Evolutionary conservation across 1,140 invertebrate species (phyloP).

Genomic region (Aphaenogaster ashmeadi): DNA sequence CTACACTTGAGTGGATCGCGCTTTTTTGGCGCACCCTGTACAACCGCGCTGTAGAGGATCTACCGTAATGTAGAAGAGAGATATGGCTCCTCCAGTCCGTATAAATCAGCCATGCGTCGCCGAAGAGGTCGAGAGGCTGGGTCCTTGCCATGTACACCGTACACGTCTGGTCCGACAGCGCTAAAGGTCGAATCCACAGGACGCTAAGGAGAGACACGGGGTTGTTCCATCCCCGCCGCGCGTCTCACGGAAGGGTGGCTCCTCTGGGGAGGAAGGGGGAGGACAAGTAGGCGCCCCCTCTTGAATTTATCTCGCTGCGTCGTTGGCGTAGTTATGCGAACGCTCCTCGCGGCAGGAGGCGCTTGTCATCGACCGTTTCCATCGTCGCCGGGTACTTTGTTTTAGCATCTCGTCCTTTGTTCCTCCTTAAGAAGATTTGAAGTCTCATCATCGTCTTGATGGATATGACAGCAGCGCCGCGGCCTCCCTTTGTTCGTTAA

Average conservation of each 20-base stretch:
- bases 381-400: slow-evolving; percentile 22
- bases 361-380: slow-evolving; percentile 59
- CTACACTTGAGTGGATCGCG: background rate
- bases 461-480: slow-evolving; percentile 18
- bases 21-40: slow-evolving; percentile 40
- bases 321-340: slow-evolving; percentile 64
- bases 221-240: slow-evolving; percentile 19
- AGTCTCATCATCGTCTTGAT: slow-evolving; percentile 12
- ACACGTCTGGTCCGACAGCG: slow-evolving; percentile 60
- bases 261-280: background rate
- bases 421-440: slow-evolving; percentile 45
- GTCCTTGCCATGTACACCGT: slow-evolving; percentile 51
- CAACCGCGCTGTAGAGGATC: background rate
- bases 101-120: slow-evolving; percentile 80
- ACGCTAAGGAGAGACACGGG: slow-evolving; percentile 48
- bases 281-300: slow-evolving; percentile 33
- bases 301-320: slow-evolving; percentile 73
- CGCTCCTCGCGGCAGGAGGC: slow-evolving; percentile 57
- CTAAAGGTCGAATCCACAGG: slow-evolving; percentile 74
- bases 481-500: slow-evolving; percentile 22
- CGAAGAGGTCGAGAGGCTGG: slow-evolving; percentile 76
- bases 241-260: slow-evolving; percentile 54
- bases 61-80: slow-evolving; percentile 22
- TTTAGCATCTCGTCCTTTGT: slow-evolving; percentile 41
- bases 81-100: slow-evolving; percentile 61